Conservation (phyloP, 2,888 invertebrate species). For the Campaea margaritaria region DNA sequence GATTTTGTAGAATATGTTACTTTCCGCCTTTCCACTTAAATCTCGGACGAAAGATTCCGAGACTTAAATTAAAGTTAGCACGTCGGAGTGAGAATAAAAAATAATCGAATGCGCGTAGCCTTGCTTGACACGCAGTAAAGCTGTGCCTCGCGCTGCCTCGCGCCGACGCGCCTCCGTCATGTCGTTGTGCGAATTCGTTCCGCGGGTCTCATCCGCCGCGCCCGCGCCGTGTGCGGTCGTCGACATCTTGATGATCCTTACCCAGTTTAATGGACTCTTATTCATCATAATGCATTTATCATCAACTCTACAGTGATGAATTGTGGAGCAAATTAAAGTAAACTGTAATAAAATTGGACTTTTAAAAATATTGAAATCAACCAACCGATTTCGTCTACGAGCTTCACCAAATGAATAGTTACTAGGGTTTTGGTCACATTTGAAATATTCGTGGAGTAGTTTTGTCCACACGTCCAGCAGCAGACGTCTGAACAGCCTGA, state of each 20-base stretch:
- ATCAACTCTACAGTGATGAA: not conserved
- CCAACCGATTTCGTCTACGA: too few relatives aligned
- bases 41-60: too few relatives aligned
- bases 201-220: slow-evolving; percentile 68
- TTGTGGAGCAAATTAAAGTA: not conserved
- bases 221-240: slow-evolving; percentile 62
- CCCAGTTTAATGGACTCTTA: not conserved
- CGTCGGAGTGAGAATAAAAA: not conserved
- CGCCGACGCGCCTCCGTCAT: too few relatives aligned
- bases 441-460: too few relatives aligned
- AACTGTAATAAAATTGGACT: not conserved
- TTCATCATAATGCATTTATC: slow-evolving; percentile 1
- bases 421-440: too few relatives aligned
- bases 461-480: too few relatives aligned
- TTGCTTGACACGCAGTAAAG: not conserved
- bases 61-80: too few relatives aligned
- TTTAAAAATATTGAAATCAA: too few relatives aligned
- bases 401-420: too few relatives aligned
- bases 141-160: not conserved
- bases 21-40: too few relatives aligned
- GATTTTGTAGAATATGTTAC: too few relatives aligned
- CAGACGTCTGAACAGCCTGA: too few relatives aligned
- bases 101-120: not conserved
- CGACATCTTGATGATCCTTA: not conserved
- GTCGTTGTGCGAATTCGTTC: slow-evolving; percentile 59